Base-by-base conservation (phyloP, 2,113 vertebrate genomes). In the Corydoras maculifer region DNA sequence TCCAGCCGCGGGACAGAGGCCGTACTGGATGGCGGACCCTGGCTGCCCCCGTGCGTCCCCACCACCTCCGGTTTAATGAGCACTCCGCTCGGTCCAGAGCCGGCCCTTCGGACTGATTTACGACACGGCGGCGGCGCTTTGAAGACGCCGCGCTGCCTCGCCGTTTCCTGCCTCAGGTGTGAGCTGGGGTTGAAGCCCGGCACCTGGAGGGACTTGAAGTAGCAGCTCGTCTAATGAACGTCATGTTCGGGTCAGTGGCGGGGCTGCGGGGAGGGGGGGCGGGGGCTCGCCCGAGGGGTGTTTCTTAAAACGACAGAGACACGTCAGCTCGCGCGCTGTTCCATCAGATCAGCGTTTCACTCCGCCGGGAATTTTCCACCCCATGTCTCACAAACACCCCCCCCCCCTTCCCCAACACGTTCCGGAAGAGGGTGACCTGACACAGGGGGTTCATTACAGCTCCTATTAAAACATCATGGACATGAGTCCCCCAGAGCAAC, bases 141-240 rank as follows among this genome's bases (percentile, higher is more conserved):
- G 74, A 75, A 55, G 68, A 68, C 77, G 55, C 11, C 49, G 74
- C 12, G 69, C 74, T 6, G 35, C 11, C 48, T 51, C 55, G 57
- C 64, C 54, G 61, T 81, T 72, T 77, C 61, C 77, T 54, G 57
- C 11, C 58, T 78, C 74, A 81, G 79, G 76, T 81, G 79, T 63
- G 65, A 76, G 65, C 15, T 69, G 51, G 18, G 58, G 9, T 58
- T 62, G 55, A 81, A 64, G 60, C 59, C 68, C 61, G 35, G 18
- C 74, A 74, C 65, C 70, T 78, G 79, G 60, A 62, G 54, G 18
- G 67, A 72, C 32, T 48, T 13, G 43, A 75, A 69, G 62, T 70
- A 9, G 30, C 13, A n/a, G 12, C 10, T 60, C 18, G 62, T 70
- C 74, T 72, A 71, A 76, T 60, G 54, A 72, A 73, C 25, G n/a